Evolutionary conservation across 1,140 invertebrate genomes (phyloP).

Genomic region (Amyelois transitella): DNA sequence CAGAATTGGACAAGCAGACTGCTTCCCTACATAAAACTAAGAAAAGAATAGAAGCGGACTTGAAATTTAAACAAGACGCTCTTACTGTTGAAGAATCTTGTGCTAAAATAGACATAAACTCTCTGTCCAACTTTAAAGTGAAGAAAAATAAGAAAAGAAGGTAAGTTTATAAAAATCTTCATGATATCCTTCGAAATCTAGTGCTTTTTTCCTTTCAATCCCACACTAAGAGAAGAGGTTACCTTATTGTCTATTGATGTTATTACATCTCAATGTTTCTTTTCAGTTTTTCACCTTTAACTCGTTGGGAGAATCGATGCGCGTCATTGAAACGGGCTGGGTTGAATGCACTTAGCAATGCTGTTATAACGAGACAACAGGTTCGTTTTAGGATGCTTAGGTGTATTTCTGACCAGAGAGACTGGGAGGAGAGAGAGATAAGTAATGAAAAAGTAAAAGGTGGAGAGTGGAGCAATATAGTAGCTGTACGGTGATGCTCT

Average conservation of each 20-base stretch:
- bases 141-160: conserved; percentile 36
- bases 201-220: no score
- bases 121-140: conserved; percentile 7
- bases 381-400: conserved; percentile 18
- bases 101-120: conserved; percentile 24
- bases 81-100: conserved; percentile 42
- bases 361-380: conserved; percentile 45
- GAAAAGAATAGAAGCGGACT: conserved; percentile 37
- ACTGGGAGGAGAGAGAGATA: not conserved
- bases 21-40: conserved; percentile 36
- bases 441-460: no score
- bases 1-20: conserved; percentile 37
- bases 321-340: conserved; percentile 41
- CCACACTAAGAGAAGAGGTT: no score
- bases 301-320: conserved; percentile 46
- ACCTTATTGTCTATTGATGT: no score
- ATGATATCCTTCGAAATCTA: no score
- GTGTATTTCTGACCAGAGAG: not conserved
- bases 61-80: conserved; percentile 38
- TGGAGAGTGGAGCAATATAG: no score
- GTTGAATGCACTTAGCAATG: conserved; percentile 37
- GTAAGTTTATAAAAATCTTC: not conserved
- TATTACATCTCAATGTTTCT: not conserved
- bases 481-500: no score
- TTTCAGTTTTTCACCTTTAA: conserved; percentile 31